Evolutionary conservation across 1,140 invertebrate species (phyloP).

Genomic region (Matsumurasca onukii): DNA sequence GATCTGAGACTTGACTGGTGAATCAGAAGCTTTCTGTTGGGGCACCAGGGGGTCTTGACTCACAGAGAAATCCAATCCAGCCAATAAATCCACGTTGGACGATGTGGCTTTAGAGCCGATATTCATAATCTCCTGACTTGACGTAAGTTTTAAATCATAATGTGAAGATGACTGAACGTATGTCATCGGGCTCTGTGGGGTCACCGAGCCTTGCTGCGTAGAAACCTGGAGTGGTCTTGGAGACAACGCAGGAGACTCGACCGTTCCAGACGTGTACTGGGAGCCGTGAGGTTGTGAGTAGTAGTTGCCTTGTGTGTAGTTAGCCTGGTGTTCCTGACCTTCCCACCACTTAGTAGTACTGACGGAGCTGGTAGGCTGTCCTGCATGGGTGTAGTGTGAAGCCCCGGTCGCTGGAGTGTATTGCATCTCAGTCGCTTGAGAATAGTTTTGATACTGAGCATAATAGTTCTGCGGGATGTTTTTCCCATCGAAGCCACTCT

Average conservation of each 20-base stretch:
- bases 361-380: slow-evolving; percentile 37
- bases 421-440: slow-evolving; percentile 35
- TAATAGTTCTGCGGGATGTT: slow-evolving; percentile 19
- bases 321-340: slow-evolving; percentile 26
- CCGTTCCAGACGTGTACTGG: slow-evolving; percentile 32
- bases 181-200: slow-evolving; percentile 36
- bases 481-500: not conserved
- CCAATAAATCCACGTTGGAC: slow-evolving; percentile 72
- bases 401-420: slow-evolving; percentile 38
- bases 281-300: slow-evolving; percentile 37
- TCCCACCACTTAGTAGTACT: slow-evolving; percentile 32
- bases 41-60: slow-evolving; percentile 67
- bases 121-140: not conserved
- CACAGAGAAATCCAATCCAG: slow-evolving; percentile 73
- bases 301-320: slow-evolving; percentile 35
- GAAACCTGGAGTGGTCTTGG: slow-evolving; percentile 16
- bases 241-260: slow-evolving; percentile 9
- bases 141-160: slow-evolving; percentile 29
- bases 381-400: slow-evolving; percentile 41
- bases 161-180: slow-evolving; percentile 41
- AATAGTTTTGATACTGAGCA: slow-evolving; percentile 28
- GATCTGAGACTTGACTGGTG: not conserved
- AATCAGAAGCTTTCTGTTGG: slow-evolving; percentile 45
- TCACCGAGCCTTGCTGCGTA: slow-evolving; percentile 27
- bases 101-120: slow-evolving; percentile 37